Conservation (phyloP, 2,888 invertebrate species). For the Disparrhopalites patrizii region DNA sequence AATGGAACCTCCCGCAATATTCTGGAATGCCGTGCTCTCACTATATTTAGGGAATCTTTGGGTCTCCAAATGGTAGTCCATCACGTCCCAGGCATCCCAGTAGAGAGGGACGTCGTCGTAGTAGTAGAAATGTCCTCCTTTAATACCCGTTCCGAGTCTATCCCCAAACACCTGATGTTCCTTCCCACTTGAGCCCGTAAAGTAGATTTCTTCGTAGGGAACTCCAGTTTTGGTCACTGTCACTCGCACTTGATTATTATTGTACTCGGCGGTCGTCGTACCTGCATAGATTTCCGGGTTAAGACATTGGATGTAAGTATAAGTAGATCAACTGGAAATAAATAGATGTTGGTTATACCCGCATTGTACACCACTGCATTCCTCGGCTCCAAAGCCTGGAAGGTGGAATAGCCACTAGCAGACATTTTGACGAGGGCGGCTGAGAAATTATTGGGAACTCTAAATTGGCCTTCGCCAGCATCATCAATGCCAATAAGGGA, state of each 20-base stretch:
- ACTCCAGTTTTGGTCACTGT: constrained; percentile 28
- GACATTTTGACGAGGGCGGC: constrained; percentile 32
- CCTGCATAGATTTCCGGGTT: constrained; percentile 51
- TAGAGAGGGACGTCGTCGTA: constrained; percentile 56
- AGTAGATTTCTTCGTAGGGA: constrained; percentile 31
- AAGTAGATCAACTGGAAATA: too few relatives aligned
- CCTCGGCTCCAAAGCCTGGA: constrained; percentile 19
- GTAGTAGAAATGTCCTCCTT: constrained; percentile 50
- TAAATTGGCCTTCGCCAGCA: constrained; percentile 23
- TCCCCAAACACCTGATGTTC: constrained; percentile 25
- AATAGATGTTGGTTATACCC: not conserved
- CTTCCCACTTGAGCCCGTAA: constrained; percentile 26
- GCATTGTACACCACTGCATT: constrained; percentile 14
- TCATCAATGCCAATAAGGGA: constrained; percentile 21
- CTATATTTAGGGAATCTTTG: constrained; percentile 42
- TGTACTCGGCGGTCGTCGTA: constrained; percentile 7
- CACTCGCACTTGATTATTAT: constrained; percentile 29
- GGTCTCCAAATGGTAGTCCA: constrained; percentile 57
- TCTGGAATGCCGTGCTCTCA: not conserved
- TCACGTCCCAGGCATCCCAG: constrained; percentile 59
- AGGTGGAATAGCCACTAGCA: constrained; percentile 31
- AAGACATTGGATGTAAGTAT: too few relatives aligned
- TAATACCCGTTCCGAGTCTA: constrained; percentile 21
- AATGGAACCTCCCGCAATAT: constrained; percentile 30
- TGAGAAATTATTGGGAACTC: constrained; percentile 29